Evolutionary conservation across 2,888 invertebrate genomes (phyloP), one percentile per base, ranked within the genome.

Genomic region (Dichetophora obliterata): DNA sequence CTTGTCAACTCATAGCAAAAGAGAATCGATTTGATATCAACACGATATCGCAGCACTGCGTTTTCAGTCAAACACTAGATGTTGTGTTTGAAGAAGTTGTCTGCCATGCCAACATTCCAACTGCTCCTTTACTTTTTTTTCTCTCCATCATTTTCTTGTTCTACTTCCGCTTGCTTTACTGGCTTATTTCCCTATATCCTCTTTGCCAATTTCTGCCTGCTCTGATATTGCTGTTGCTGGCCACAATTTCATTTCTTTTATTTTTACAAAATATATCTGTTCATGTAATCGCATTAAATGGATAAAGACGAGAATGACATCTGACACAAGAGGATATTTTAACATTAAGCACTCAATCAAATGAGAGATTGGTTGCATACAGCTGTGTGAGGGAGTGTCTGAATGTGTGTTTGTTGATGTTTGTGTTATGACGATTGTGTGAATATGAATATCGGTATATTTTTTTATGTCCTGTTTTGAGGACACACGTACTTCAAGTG

Each of bases 1-100:
- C 11, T 27, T 24, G 68, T 16, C 22, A 68, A 68, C 9, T 48
- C 22, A 24, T 68, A 22, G 22, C 9, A 50, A 22, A 68, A 68
- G 50, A 16, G 27, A 68, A 48, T 68, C 68, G 68, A 50, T 68
- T 68, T 68, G 68, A 68, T 22, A 68, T 68, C 68, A 50, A 68
- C 48, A 50, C 68, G 68, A 68, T 50, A 68, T 27, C 68, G 16
- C 22, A 68, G 16, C 24, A 50, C 6, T 50, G 48, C 19, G 50
- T 27, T 50, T 68, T 48, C 6, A 68, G 48, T 16, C 68, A 68
- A 37, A 22, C 43, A 37, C 66, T n/a, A 11, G 37, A 14, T 37
- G 34, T 37, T n/a, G n/a, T n/a, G n/a, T n/a, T n/a, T n/a, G n/a
- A n/a, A n/a, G 37, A 66, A 37, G 19, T 19, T 19, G 2, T 22